Conservation (phyloP, 2,113 vertebrate species). For the Pelecanoides urinatrix region DNA sequence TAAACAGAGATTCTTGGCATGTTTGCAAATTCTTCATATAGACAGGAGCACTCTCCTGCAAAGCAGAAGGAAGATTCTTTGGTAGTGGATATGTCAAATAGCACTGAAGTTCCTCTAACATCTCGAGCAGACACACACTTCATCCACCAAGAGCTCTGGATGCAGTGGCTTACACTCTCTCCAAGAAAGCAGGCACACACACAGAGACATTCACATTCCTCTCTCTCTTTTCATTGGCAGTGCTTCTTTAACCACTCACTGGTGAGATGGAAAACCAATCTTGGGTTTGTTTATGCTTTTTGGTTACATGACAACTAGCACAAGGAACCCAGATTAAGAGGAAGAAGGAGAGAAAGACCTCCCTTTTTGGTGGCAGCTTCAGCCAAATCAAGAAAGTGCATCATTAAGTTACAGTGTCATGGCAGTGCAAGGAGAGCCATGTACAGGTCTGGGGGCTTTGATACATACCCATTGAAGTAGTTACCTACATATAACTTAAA, state of each 20-base stretch:
- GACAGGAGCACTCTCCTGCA: neutral
- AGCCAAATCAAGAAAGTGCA: neutral
- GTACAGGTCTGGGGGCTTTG: neutral
- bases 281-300: neutral
- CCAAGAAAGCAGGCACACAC: neutral
- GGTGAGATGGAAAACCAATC: neutral
- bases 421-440: neutral
- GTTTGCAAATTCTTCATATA: neutral
- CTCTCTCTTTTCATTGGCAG: neutral
- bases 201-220: neutral
- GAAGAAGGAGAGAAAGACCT: neutral
- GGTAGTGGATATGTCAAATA: neutral
- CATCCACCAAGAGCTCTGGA: neutral
- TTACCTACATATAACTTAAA: neutral
- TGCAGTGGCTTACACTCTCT: neutral
- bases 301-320: neutral
- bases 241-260: neutral
- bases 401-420: neutral
- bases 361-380: neutral
- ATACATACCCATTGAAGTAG: neutral
- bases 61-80: neutral
- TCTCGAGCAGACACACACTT: neutral
- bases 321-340: neutral
- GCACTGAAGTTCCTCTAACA: neutral
- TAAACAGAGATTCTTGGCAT: neutral